Conservation (phyloP, 2,797 vertebrate species). For the Oryzias sinensis region DNA sequence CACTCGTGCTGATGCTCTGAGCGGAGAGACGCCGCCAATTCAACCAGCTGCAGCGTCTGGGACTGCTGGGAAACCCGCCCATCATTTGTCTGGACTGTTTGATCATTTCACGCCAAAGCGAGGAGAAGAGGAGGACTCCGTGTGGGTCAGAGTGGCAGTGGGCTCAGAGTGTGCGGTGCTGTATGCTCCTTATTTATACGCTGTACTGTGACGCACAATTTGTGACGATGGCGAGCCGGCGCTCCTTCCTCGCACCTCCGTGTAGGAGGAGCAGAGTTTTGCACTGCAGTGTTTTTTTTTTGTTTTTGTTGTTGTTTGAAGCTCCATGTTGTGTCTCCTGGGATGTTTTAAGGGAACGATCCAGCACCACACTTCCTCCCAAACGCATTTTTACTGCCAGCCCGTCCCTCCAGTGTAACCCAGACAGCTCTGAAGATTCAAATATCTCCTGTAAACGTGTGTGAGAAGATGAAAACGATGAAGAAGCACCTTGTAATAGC, state of each 20-base stretch:
- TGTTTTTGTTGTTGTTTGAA: conserved; percentile 43
- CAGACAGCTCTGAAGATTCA: conserved; percentile 44
- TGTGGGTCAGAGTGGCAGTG: conserved; percentile 5
- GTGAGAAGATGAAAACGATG: conserved; percentile 48
- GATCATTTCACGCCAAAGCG: conserved; percentile 38
- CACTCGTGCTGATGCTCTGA: too few relatives aligned
- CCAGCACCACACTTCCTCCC: conserved; percentile 41
- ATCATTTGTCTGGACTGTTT: background rate
- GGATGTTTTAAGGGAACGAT: conserved; percentile 54
- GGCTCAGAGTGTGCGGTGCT: conserved; percentile 40
- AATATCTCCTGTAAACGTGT: conserved; percentile 60
- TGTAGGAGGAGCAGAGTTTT: conserved; percentile 17
- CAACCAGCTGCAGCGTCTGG: too few relatives aligned
- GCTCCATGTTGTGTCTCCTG: conserved; percentile 59
- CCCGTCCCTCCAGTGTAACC: conserved; percentile 56
- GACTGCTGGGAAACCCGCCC: too few relatives aligned
- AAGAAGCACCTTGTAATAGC: conserved; percentile 28
- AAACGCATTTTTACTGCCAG: conserved; percentile 61
- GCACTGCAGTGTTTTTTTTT: conserved; percentile 50
- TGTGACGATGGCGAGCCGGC: conserved; percentile 6
- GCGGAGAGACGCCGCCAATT: too few relatives aligned
- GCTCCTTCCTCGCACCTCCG: background rate
- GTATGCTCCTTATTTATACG: conserved; percentile 56
- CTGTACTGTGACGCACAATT: conserved; percentile 66
- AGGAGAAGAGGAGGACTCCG: conserved; percentile 1